These are phyloP conservation scores for Pitangus sulphuratus DNA, from an alignment of 2,797 vertebrate species.

Conservation along the genomic window DNA sequence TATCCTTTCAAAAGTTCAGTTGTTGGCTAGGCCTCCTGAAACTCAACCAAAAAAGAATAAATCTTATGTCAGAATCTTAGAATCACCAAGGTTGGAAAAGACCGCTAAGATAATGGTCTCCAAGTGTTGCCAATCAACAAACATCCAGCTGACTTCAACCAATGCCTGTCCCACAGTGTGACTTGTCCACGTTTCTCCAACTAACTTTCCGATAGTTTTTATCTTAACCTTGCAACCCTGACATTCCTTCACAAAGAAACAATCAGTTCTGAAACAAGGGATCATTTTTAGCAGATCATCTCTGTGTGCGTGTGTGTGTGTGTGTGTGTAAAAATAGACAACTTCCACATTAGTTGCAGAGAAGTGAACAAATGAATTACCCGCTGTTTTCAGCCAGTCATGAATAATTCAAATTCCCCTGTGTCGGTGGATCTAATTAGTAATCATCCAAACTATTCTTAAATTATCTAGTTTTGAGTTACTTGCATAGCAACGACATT, in stretches of 20 bases:
- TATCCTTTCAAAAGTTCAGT: neutral
- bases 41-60: neutral
- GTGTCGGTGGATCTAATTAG: slow-evolving; percentile 76
- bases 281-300: slow-evolving; percentile 53
- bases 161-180: neutral
- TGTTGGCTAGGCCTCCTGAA: neutral
- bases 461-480: slow-evolving; percentile 79
- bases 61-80: neutral
- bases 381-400: slow-evolving; percentile 72
- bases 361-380: slow-evolving; percentile 77
- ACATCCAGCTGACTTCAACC: neutral
- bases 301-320: neutral
- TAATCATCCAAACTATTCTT: slow-evolving; percentile 81
- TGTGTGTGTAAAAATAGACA: slow-evolving; percentile 57
- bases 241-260: neutral
- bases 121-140: neutral
- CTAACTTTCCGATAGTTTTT: neutral
- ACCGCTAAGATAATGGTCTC: neutral
- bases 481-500: slow-evolving; percentile 71
- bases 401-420: slow-evolving; percentile 81
- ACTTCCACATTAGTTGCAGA: slow-evolving; percentile 73
- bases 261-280: slow-evolving; percentile 45
- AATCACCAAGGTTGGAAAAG: neutral
- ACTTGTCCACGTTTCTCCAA: neutral
- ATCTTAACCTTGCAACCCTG: neutral